Evolutionary conservation across 2,888 invertebrate genomes (phyloP), one percentile per base, ranked within the genome.

Genomic region (Lysandra bellargus): DNA sequence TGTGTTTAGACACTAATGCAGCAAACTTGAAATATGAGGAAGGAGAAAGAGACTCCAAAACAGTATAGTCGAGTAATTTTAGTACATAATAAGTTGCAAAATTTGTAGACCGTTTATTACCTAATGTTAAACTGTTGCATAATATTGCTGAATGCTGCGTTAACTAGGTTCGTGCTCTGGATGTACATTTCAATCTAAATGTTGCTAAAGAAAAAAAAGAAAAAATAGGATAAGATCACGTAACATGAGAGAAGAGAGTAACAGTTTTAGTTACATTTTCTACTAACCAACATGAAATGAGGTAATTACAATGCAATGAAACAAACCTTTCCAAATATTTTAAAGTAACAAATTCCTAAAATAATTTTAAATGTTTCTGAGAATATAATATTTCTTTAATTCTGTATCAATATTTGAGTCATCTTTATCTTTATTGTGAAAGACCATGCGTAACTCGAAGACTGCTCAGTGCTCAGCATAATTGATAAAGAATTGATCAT

Each of bases 331-430:
- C 64, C 7, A 64, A 23, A 64, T 30, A 57, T 49, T 49, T 44
- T 2, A 3, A 53, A 53, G 53, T 53, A 23, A 23, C n/a, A 6
- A 2, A 61, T 61, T 61, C 23, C 23, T 61, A 30, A 61, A 64
- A 30, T 23, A 9, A 23, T 64, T 64, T 30, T 12, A 30, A 64
- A 64, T 9, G 1, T 12, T 4, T 64, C 64, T 64, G 1, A 30
- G 64, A 30, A n/a, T n/a, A n/a, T 17, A 53, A 17, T 14, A 57
- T 57, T 57, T n/a, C 61, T 23, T 3, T 64, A 9, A 23, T 23
- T 30, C 64, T 64, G 30, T 64, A 64, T 64, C 61, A 61, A 57
- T 4, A 23, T 64, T 64, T 64, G 64, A 64, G 64, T 64, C 64
- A 64, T 12, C 64, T 30, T 64, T 61, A 64, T 30, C 64, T 30